These are phyloP conservation scores for Tenodera sinensis DNA, from an alignment of 2,888 invertebrate genomes.

Conservation along the genomic window DNA sequence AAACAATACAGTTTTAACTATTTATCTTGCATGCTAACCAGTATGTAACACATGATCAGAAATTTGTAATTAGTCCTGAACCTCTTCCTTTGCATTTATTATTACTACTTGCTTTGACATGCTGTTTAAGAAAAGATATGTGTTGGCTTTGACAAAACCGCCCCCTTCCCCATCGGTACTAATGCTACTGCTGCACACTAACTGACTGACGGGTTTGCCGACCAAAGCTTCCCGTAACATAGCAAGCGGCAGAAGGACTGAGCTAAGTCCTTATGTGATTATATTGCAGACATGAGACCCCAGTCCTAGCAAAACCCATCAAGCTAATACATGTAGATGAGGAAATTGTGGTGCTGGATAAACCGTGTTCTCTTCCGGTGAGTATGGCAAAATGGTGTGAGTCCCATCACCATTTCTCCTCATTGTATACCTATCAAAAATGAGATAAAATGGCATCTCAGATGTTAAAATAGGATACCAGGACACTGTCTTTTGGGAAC, in stretches of 20 bases:
- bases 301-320: constrained; percentile 75
- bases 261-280: constrained; percentile 18
- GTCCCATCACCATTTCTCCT: constrained; percentile 44
- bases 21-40: neutral
- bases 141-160: neutral
- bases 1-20: neutral
- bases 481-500: neutral
- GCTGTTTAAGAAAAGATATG: neutral
- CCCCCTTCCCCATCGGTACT: neutral
- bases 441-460: neutral
- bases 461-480: neutral
- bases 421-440: constrained; percentile 31
- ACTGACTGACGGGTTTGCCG: neutral
- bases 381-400: constrained; percentile 47
- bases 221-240: constrained; percentile 8
- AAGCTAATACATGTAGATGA: constrained; percentile 79
- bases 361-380: constrained; percentile 86
- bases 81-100: neutral
- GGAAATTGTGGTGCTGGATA: constrained; percentile 83
- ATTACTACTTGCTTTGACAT: neutral
- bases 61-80: neutral
- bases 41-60: neutral
- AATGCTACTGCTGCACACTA: neutral
- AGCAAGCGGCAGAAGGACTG: constrained; percentile 1
- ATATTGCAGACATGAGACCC: constrained; percentile 76